Conservation (phyloP, 2,888 invertebrate genomes). For the Syritta pipiens region DNA sequence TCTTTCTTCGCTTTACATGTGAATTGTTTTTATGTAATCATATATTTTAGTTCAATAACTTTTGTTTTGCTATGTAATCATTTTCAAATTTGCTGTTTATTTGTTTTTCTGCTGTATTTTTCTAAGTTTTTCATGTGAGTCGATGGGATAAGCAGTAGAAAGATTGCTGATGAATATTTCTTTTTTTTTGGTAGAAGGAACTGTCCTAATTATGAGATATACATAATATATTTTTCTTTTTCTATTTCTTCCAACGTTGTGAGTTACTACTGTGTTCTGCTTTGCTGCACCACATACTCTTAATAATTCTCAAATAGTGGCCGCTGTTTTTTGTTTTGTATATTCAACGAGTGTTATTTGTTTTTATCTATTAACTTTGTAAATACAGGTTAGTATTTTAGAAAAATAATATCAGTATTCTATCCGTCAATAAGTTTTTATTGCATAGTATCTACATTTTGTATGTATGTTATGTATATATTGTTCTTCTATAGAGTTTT, state of each 20-base stretch:
- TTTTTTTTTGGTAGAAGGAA: constrained; percentile 18
- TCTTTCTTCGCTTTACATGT: constrained; percentile 50
- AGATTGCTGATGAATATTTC: constrained; percentile 40
- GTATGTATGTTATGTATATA: constrained; percentile 7
- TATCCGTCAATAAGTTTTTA: constrained; percentile 45
- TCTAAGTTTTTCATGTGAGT: constrained; percentile 25
- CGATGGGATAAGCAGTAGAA: constrained; percentile 65
- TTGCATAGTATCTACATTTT: constrained; percentile 22
- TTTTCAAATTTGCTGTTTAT: not conserved
- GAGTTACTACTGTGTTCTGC: too few relatives aligned
- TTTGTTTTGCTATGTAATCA: constrained; percentile 1
- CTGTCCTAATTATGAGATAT: constrained; percentile 29
- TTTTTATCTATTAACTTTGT: not conserved
- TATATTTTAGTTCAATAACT: constrained; percentile 14
- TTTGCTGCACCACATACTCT: too few relatives aligned
- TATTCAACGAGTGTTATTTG: too few relatives aligned
- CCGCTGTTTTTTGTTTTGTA: not conserved
- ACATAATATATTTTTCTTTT: not conserved
- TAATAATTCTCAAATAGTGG: too few relatives aligned
- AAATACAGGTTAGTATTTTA: constrained; percentile 3
- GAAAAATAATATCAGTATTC: constrained; percentile 43
- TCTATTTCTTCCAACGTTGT: too few relatives aligned
- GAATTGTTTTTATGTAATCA: constrained; percentile 15
- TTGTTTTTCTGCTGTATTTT: constrained; percentile 1
- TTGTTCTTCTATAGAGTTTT: not conserved